Evolutionary conservation across 2,797 vertebrate species (phyloP).

Genomic region (Chromobotia macracanthus): DNA sequence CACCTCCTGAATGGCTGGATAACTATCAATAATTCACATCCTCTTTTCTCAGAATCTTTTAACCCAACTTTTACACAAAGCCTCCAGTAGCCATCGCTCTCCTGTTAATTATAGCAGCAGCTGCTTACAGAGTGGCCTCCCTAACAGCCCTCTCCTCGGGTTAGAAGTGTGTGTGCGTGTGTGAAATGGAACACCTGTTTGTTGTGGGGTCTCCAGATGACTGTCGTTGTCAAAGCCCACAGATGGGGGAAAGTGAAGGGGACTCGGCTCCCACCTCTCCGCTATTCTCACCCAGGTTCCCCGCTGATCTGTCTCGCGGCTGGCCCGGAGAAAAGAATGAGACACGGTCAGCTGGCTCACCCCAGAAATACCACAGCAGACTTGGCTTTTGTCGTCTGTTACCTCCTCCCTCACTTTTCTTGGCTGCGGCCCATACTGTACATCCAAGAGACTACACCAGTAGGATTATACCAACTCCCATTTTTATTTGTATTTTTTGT

Average conservation of each 20-base stretch:
- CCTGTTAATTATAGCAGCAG: slow-evolving; percentile 87
- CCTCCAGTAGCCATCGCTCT: slow-evolving; percentile 49
- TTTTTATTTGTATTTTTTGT: not conserved
- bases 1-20: slow-evolving; percentile 43
- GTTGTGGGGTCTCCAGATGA: slow-evolving; percentile 89
- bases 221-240: slow-evolving; percentile 86
- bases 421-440: slow-evolving; percentile 33
- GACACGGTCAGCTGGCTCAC: slow-evolving; percentile 62
- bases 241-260: slow-evolving; percentile 83
- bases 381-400: slow-evolving; percentile 53
- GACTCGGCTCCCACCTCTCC: slow-evolving; percentile 75
- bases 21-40: slow-evolving; percentile 59
- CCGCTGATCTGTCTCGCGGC: slow-evolving; percentile 58
- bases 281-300: slow-evolving; percentile 56
- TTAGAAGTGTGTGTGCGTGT: slow-evolving; percentile 80
- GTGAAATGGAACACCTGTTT: slow-evolving; percentile 91
- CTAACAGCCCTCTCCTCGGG: slow-evolving; percentile 81
- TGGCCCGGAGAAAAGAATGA: slow-evolving; percentile 65
- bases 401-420: slow-evolving; percentile 49
- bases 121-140: slow-evolving; percentile 84
- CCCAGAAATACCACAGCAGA: slow-evolving; percentile 51
- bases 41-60: slow-evolving; percentile 53
- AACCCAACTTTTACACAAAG: slow-evolving; percentile 62
- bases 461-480: slow-evolving; percentile 1
- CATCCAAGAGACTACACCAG: not conserved